Evolutionary conservation across 1,140 invertebrate species (phyloP).

Genomic region (Ephestia elutella): DNA sequence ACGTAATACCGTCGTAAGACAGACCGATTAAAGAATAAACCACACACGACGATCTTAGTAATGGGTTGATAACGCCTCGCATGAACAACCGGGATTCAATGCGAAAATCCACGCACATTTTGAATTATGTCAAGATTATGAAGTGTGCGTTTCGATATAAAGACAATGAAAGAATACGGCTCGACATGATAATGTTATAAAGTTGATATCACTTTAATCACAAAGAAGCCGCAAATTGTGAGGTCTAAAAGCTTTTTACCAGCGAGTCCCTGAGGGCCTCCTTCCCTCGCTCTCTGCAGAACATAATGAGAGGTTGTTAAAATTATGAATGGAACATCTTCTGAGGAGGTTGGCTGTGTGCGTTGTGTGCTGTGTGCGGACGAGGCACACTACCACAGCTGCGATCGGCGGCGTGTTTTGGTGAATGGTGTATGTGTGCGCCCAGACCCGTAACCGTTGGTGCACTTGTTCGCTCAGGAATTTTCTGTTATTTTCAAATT

Average conservation of each 20-base stretch:
- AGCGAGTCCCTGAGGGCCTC: slow-evolving; percentile 32
- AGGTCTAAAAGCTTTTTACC: slow-evolving; percentile 26
- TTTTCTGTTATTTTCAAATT: slow-evolving; percentile 1
- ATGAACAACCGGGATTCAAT: background rate
- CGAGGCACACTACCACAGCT: slow-evolving; percentile 14
- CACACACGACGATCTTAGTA: slow-evolving; percentile 23
- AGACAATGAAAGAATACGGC: background rate
- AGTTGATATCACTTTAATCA: slow-evolving; percentile 20
- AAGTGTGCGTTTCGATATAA: background rate
- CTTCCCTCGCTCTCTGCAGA: slow-evolving; percentile 31
- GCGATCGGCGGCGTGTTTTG: background rate
- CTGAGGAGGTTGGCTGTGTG: slow-evolving; percentile 28
- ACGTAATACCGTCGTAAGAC: background rate
- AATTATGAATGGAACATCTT: slow-evolving; percentile 62
- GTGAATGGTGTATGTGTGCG: background rate
- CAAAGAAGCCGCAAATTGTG: slow-evolving; percentile 27
- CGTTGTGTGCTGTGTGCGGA: slow-evolving; percentile 15
- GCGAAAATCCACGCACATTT: background rate
- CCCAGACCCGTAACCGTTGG: background rate
- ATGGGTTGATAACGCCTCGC: background rate
- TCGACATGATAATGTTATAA: slow-evolving; percentile 15
- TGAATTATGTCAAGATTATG: background rate
- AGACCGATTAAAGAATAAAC: slow-evolving; percentile 11
- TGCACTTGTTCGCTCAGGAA: background rate
- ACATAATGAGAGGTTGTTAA: slow-evolving; percentile 63